Conservation (phyloP, 2,113 vertebrate genomes). For the Dasypus novemcinctus region DNA sequence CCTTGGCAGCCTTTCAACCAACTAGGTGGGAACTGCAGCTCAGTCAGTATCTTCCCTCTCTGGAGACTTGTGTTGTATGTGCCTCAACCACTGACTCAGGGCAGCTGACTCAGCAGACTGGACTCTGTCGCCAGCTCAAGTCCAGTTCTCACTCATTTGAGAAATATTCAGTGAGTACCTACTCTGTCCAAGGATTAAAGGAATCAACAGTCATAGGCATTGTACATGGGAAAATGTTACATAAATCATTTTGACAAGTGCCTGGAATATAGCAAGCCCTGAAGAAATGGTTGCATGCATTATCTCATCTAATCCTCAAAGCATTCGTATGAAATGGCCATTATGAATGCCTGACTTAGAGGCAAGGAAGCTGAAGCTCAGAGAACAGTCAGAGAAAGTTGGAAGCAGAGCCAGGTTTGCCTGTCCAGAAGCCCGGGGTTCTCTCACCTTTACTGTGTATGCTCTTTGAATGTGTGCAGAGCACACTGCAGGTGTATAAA, state of each 20-base stretch:
- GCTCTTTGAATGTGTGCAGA: background rate
- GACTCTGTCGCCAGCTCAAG: constrained; percentile 34
- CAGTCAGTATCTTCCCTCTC: constrained; percentile 34
- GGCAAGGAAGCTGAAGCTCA: background rate
- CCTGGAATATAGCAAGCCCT: background rate
- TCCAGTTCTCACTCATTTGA: constrained; percentile 50
- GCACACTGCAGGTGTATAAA: background rate
- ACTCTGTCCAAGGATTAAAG: constrained; percentile 6
- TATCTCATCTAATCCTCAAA: background rate
- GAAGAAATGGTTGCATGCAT: background rate
- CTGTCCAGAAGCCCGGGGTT: background rate
- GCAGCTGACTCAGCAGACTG: constrained; percentile 50
- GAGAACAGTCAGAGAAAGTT: background rate
- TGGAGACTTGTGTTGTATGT: background rate
- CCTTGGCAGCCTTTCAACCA: constrained; percentile 28
- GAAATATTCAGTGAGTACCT: constrained; percentile 44
- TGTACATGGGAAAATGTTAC: background rate
- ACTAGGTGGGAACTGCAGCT: background rate
- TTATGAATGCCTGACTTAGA: background rate
- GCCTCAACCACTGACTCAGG: constrained; percentile 36
- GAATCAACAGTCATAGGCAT: background rate
- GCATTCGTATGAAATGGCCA: background rate
- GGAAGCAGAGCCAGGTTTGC: background rate
- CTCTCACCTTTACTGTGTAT: background rate
- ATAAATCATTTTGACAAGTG: background rate